Percentiles rank a stretch among this genome's conserved stretches.
These are phyloP conservation scores for Camelus dromedarius DNA, from an alignment of 2,113 vertebrate genomes.

Conservation along the genomic window DNA sequence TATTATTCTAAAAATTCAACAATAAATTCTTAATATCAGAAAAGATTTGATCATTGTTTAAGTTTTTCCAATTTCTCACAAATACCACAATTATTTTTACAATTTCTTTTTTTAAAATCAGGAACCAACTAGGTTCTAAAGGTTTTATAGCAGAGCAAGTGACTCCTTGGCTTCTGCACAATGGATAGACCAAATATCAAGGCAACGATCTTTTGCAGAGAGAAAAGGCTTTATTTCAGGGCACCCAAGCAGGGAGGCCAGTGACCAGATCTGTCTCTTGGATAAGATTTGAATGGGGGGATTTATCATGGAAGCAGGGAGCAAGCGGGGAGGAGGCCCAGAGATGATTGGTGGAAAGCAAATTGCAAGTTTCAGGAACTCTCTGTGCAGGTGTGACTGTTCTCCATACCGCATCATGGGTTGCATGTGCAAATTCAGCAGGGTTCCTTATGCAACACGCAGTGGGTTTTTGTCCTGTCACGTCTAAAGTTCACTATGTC, in stretches of 20 bases:
- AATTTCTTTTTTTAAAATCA: not conserved
- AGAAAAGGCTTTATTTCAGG: not conserved
- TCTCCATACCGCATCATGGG: not conserved
- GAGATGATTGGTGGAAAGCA: not conserved
- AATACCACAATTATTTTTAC: not conserved
- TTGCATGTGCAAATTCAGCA: not conserved
- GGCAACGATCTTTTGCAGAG: not conserved
- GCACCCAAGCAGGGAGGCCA: not conserved
- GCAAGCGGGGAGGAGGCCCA: not conserved
- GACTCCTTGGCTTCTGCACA: not conserved
- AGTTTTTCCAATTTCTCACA: not conserved
- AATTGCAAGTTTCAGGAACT: not conserved
- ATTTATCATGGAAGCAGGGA: not conserved
- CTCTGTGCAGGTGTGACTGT: not conserved
- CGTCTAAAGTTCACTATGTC: not conserved
- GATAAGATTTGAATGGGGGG: not conserved
- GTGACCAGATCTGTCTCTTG: not conserved
- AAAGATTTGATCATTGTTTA: not conserved
- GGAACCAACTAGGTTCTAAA: not conserved
- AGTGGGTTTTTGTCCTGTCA: not conserved
- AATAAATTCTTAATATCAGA: not conserved
- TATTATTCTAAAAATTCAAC: not conserved
- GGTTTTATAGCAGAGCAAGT: not conserved
- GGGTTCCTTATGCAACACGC: not conserved
- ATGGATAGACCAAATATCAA: not conserved